Percentiles rank a stretch among this genome's conserved stretches.
Conservation (phyloP, 1,140 invertebrate genomes). For the Pseudomyrmex pallidus region DNA sequence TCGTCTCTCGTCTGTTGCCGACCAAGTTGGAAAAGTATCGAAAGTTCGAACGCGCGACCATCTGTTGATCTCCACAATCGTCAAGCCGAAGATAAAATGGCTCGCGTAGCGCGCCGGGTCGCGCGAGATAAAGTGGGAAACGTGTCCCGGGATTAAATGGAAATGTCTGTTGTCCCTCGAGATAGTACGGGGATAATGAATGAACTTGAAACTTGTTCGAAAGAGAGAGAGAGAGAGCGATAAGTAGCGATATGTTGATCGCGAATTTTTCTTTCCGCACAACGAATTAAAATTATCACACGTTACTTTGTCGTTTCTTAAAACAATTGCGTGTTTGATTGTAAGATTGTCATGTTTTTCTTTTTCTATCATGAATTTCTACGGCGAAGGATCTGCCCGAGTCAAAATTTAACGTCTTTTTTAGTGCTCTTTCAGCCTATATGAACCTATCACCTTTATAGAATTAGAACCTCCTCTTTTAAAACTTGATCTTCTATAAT, state of each 20-base stretch:
- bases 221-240: not conserved
- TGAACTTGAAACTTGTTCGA: slow-evolving; percentile 19
- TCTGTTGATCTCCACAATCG: slow-evolving; percentile 58
- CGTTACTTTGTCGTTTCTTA: not conserved
- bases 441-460: too few relatives aligned
- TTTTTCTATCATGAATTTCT: not conserved
- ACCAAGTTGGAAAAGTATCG: slow-evolving; percentile 46
- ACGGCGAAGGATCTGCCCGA: too few relatives aligned
- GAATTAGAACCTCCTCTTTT: too few relatives aligned
- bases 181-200: slow-evolving; percentile 36
- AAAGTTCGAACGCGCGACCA: slow-evolving; percentile 46
- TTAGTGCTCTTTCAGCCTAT: too few relatives aligned
- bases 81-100: slow-evolving; percentile 57
- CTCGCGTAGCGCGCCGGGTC: slow-evolving; percentile 1
- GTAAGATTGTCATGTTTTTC: not conserved
- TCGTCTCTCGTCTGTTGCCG: not conserved
- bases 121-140: slow-evolving; percentile 44
- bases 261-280: not conserved
- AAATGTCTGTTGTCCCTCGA: slow-evolving; percentile 54
- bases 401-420: too few relatives aligned
- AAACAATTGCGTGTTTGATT: not conserved
- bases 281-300: not conserved
- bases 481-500: too few relatives aligned
- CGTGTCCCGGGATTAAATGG: slow-evolving; percentile 52
- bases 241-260: not conserved